Percentiles rank a stretch among this genome's conserved stretches.
Evolutionary conservation across 2,888 invertebrate genomes (phyloP).

Genomic region (Agrochola macilenta): DNA sequence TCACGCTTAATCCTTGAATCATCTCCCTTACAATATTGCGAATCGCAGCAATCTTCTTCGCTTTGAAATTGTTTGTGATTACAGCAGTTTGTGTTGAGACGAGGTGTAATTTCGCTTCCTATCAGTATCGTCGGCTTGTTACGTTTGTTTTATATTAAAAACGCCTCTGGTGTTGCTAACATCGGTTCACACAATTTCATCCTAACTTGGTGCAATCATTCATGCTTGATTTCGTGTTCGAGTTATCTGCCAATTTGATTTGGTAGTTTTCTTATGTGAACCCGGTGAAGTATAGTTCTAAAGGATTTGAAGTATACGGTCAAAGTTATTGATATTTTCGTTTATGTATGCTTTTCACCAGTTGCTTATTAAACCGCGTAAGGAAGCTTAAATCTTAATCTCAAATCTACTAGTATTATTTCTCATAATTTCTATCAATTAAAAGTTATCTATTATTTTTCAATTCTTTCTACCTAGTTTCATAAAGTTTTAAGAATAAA

Average conservation of each 20-base stretch:
- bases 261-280: constrained; percentile 19
- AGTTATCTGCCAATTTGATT: constrained; percentile 53
- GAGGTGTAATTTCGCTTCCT: constrained; percentile 81
- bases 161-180: constrained; percentile 62
- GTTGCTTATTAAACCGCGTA: background rate
- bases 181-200: constrained; percentile 62
- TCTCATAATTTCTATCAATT: background rate
- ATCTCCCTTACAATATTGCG: constrained; percentile 74
- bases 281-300: constrained; percentile 29
- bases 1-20: constrained; percentile 48
- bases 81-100: constrained; percentile 78
- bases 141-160: constrained; percentile 76
- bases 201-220: constrained; percentile 47
- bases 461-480: background rate
- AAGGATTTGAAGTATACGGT: constrained; percentile 14
- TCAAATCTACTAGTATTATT: background rate
- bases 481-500: background rate
- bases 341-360: constrained; percentile 13
- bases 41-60: constrained; percentile 81
- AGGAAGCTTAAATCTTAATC: background rate
- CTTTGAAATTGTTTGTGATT: constrained; percentile 85
- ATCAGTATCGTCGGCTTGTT: constrained; percentile 71
- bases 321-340: constrained; percentile 11
- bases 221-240: constrained; percentile 39
- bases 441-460: rapidly evolving